These are phyloP conservation scores for Steinernema khuongi DNA, from an alignment of 1,140 invertebrate genomes.

Conservation along the genomic window DNA sequence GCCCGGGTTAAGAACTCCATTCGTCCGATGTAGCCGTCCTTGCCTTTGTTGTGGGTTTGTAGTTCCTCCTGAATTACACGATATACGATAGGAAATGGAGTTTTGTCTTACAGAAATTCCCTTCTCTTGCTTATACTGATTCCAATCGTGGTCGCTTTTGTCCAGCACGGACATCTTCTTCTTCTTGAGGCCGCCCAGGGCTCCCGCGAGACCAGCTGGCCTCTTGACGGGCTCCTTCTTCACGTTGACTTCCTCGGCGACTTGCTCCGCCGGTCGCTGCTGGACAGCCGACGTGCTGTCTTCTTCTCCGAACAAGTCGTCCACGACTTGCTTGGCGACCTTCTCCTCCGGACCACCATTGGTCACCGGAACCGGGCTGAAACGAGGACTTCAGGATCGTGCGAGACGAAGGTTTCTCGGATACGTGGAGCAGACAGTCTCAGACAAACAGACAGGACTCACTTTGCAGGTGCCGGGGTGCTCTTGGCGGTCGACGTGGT, in stretches of 20 bases:
- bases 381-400: no score
- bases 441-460: not conserved
- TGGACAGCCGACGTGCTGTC: not conserved
- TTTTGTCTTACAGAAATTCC: constrained; percentile 23
- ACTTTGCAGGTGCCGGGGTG: not conserved
- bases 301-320: constrained; percentile 28
- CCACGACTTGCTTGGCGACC: not conserved
- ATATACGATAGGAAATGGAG: not conserved
- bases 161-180: constrained; percentile 38
- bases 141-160: constrained; percentile 36
- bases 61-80: constrained; percentile 37
- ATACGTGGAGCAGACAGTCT: not conserved
- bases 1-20: constrained; percentile 31
- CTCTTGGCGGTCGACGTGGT: not conserved
- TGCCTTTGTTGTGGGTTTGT: constrained; percentile 33
- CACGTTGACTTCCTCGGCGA: not conserved
- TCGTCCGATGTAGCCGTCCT: constrained; percentile 37
- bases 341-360: not conserved
- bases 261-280: constrained; percentile 21
- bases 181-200: constrained; percentile 25
- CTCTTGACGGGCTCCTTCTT: constrained; percentile 18
- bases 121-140: constrained; percentile 32
- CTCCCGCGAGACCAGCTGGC: not conserved
- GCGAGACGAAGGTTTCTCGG: not conserved
- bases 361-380: no score